Base-by-base conservation (phyloP, 2,113 vertebrate genomes). In the Eretmochelys imbricata region DNA sequence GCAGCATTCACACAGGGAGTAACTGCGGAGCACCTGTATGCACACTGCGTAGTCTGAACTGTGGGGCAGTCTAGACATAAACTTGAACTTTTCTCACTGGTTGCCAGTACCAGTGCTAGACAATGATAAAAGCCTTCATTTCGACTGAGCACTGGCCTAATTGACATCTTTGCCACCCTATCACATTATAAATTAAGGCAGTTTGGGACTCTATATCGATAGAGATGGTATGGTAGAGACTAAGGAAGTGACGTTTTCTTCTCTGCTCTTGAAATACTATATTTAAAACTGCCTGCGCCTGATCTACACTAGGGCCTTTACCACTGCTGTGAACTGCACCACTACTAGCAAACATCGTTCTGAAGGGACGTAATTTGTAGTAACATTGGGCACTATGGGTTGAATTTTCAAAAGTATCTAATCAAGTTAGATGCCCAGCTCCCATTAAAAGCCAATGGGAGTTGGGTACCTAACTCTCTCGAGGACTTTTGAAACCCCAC, bases 321-420 rank as follows among this genome's bases (percentile, higher is more conserved):
- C 59, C 62, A 35, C 35, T 65, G 31, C 29, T 35, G 62, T 13
- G 35, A 65, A 35, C 62, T 65, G 62, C 29, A 65, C 62, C 35
- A 69, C 31, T 69, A 4, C 62, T 35, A 35, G 35, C 62, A n/a
- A 69, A n/a, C 27, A 5, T 69, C 19, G 35, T 17, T 19, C 17
- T n/a, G 65, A 35, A 20, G 14, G n/a, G 65, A 69, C 2, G 35
- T 69, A 3, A 35, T n/a, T 69, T 82, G 54, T 10, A 0, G 0
- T 13, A 53, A 78, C 51, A 81, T 85, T 85, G 94, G 65, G 46
- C 46, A 27, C 76, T 51, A 0, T 0, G 49, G 10, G 8, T 80
- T 84, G 49, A 53, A 20, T 91, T 90, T 95, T 48, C 57, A 54
- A 12, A 35, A 4, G 75, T 55, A 6, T 2, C 24, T 0, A 11